Evolutionary conservation across 2,888 invertebrate genomes (phyloP), one percentile per base, ranked within the genome.

Genomic region (Xestia ashworthii): DNA sequence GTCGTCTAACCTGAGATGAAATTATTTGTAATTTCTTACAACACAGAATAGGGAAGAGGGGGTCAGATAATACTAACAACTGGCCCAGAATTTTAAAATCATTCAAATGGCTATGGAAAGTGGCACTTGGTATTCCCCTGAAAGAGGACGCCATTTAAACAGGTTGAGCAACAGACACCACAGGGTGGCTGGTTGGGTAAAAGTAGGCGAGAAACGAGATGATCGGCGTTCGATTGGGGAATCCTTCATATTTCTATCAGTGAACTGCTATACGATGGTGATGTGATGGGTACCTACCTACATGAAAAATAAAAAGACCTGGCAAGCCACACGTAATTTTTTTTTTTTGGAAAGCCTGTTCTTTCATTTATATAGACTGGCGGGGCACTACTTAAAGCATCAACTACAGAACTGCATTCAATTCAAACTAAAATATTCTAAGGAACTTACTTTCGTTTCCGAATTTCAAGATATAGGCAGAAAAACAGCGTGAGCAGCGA

Each of bases 381-480:
- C 32, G 9, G 1, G 8, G 60, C 9, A 60, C 16, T 32, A 32
- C 32, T 16, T 16, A 70, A 50, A 71, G 41, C 16, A 16, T 53
- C 14, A 41, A 70, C 48, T 22, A 16, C 11, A 16, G 41, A 32
- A 72, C 19, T 74, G 38, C 16, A 55, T 1, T 44, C 44, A 44
- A 32, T 72, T 46, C 22, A 46, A 71, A 22, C 14, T 14, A 44
- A 72, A 60, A 50, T 25, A 6, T 48, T 53, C 5, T 9, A 53
- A 38, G 9, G 14, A 64, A 78, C 93, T 93, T 90, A 96, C 96
- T 92, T 95, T 85, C 96, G 91, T 81, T 94, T 96, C 50, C 94
- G 90, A 77, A 96, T 92, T 88, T 96, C 96, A 22, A 96, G 93
- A 71, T 92, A 96, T 0, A 96, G 73, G 78, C 95, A 93, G 87